Conservation (phyloP, 2,113 vertebrate species). For the Chamaea fasciata region DNA sequence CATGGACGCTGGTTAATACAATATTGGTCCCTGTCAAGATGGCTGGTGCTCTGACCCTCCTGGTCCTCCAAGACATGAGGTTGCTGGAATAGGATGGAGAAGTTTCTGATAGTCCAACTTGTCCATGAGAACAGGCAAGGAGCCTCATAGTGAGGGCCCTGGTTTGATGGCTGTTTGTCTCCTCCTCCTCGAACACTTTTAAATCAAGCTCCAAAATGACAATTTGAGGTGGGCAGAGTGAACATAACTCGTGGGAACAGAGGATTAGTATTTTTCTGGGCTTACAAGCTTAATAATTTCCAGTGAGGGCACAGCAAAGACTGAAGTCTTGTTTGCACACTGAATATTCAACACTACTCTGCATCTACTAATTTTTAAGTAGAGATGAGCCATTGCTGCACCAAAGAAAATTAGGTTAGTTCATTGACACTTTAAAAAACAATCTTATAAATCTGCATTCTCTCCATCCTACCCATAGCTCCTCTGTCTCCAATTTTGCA, state of each 20-base stretch:
- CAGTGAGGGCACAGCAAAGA: background rate
- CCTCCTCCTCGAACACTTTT: background rate
- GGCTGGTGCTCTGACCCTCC: background rate
- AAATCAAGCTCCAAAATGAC: background rate
- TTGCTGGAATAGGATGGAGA: background rate
- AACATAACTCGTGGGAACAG: background rate
- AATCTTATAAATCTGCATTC: background rate
- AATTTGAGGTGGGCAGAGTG: background rate
- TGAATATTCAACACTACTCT: background rate
- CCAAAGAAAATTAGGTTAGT: background rate
- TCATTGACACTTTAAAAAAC: background rate
- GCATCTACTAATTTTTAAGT: background rate
- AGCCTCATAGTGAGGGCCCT: background rate
- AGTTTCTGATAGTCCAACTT: background rate
- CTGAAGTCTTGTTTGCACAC: background rate
- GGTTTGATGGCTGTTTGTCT: background rate
- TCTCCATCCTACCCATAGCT: background rate
- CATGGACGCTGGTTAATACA: background rate
- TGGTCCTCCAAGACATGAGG: background rate
- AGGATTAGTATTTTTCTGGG: background rate
- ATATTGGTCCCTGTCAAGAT: background rate
- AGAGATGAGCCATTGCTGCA: background rate
- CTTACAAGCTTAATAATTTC: background rate
- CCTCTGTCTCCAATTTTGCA: background rate
- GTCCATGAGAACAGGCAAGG: rapidly evolving